Percentiles rank a stretch among this genome's conserved stretches.
Conservation (phyloP, 2,888 invertebrate genomes). For the Trachelus troglodyta region DNA sequence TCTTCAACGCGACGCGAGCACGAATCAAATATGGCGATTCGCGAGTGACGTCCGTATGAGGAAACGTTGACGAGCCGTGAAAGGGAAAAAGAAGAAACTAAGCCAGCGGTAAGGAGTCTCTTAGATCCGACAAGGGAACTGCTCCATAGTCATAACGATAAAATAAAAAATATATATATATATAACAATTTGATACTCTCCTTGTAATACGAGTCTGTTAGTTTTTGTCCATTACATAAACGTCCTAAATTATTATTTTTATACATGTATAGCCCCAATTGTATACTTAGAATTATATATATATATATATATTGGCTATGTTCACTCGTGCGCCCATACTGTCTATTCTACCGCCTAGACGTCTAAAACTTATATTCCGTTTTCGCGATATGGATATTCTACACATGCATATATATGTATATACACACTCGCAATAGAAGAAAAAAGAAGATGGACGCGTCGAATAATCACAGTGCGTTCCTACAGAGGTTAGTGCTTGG, state of each 20-base stretch:
- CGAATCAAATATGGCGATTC: slow-evolving; percentile 13
- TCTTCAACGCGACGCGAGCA: neutral
- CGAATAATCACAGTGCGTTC: neutral
- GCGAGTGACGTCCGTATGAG: neutral
- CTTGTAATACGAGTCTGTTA: slow-evolving; percentile 12
- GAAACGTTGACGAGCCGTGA: neutral
- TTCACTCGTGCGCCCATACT: neutral
- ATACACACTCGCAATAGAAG: too few species aligned
- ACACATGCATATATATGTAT: too few species aligned
- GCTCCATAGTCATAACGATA: slow-evolving; percentile 2
- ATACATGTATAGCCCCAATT: slow-evolving; percentile 17
- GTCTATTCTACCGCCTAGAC: neutral
- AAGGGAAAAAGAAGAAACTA: slow-evolving; percentile 24
- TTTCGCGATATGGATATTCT: neutral
- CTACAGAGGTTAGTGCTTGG: neutral
- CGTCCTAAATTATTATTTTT: neutral
- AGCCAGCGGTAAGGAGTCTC: slow-evolving; percentile 22
- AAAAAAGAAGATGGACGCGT: neutral
- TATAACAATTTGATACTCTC: slow-evolving; percentile 16
- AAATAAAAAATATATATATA: slow-evolving; percentile 11
- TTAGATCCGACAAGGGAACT: slow-evolving; percentile 10
- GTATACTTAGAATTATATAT: slow-evolving; percentile 14
- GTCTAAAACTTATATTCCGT: neutral
- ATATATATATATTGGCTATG: slow-evolving; percentile 12
- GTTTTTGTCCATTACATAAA: slow-evolving; percentile 11